A percentile compares a stretch with the other conserved stretches of the same genome.
Conservation (phyloP, 2,113 vertebrate species). For the Hippocampus barbouri region DNA sequence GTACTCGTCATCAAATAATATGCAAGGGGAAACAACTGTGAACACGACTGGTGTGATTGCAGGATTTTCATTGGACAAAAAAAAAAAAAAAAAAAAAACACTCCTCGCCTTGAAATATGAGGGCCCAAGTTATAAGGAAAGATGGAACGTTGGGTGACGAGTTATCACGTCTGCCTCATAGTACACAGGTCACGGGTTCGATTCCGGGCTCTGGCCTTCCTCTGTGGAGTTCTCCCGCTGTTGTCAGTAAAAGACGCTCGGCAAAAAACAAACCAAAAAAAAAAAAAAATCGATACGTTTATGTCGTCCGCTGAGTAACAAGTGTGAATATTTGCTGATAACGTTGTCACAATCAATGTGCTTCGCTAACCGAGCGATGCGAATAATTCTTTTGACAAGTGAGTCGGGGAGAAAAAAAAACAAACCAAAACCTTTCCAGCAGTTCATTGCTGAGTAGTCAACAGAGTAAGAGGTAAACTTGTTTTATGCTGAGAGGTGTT, state of each 20-base stretch:
- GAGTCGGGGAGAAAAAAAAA: neutral
- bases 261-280: neutral
- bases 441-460: neutral
- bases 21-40: no score
- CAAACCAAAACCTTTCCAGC: neutral
- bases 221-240: neutral
- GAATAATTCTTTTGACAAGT: neutral
- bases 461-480: neutral
- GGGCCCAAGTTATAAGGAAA: no score
- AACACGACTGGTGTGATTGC: no score
- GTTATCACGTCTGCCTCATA: no score
- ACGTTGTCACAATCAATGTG: neutral
- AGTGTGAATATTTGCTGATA: slow-evolving; percentile 1
- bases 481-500: slow-evolving; percentile 16
- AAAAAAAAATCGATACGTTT: neutral
- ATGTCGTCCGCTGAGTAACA: neutral
- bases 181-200: no score
- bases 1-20: neutral
- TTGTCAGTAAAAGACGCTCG: neutral
- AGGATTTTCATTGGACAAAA: no score
- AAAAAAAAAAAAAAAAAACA: no score
- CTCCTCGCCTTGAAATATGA: no score
- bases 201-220: no score
- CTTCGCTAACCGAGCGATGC: neutral
- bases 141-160: no score